Evolutionary conservation across 2,888 invertebrate species (phyloP), one percentile per base, ranked within the genome.

Genomic region (Callosobruchus maculatus): DNA sequence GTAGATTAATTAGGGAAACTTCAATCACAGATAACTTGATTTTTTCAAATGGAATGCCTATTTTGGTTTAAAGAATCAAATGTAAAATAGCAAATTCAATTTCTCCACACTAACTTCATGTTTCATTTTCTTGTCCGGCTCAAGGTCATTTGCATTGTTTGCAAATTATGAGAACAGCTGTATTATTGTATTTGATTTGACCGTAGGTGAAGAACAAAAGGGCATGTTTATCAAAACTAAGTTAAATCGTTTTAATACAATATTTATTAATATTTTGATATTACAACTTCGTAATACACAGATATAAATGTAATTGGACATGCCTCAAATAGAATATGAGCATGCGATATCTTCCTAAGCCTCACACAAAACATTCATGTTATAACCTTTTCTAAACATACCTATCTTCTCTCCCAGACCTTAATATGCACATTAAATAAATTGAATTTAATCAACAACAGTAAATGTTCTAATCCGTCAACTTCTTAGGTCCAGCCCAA

Each of bases 401-500:
- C 13, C 13, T 49, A 5, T 49, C 13, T 18, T 49, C 13, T 49
- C 49, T 49, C 13, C 49, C 1, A 49, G 13, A 49, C 13, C 18
- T 49, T 18, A 49, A 49, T 49, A 49, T 49, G 49, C 49, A 49
- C 49, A 49, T 13, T 49, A 74, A 77, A 75, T 77, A 75, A 70
- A 73, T 76, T 76, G 73, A 78, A 76, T 73, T 75, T 74, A 49
- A 72, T 76, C 76, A 80, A 80, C 80, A 80, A 75, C 74, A 73
- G 77, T 79, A 80, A 76, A 80, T 74, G 74, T 77, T 78, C 74
- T 77, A 78, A 78, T 76, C 77, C 76, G 78, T 78, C 76, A 77
- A 76, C 70, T 71, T 70, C 72, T 75, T 79, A 81, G 81, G 81
- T 78, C 80, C 81, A 78, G 81, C 81, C 81, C 74, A 78, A 70